Evolutionary conservation across 1,140 invertebrate genomes (phyloP), one percentile per base, ranked within the genome.

Genomic region (Mycetomoellerius zeteki): DNA sequence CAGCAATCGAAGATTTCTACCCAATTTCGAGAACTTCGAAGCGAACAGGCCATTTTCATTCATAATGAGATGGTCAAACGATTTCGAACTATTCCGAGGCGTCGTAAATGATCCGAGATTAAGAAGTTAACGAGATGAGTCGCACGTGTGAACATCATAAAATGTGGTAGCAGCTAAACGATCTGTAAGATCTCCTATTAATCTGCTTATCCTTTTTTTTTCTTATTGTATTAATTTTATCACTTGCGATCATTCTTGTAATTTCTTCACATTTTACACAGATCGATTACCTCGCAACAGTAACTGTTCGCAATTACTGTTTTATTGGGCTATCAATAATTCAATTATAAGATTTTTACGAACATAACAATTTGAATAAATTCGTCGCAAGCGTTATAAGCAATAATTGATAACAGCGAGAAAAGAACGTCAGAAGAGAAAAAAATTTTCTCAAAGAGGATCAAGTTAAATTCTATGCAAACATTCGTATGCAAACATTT

Each of bases 41-140:
- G 88, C 30, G 19, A 76, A 89, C 81, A 88, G 65, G 43, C 69
- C 86, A 14, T 88, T 91, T 47, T 60, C 72, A 8, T 89, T 54
- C 33, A 47, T 71, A 47, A 33, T 88, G 12, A 54, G 24, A 60
- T 43, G 21, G n/a, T 60, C 54, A 56, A 86, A 62, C 43, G 30
- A 71, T 47, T 8, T 82, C 27, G 54, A 82, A 43, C 10, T 73
- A 52, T 52, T 86, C 21, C 33, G 37, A 73, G 65, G 67, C 54
- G 5, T 50, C n/a, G 24, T 86, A 19, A 19, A 62, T 58, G 37
- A 85, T 50, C 56, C 37, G 24, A 64, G 3, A 21, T 65, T 65
- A 65, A 37, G 30, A 73, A 85, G 43, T 85, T 85, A 85, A 85
- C 19, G 24, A 62, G 47, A 50, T 30, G 24, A 43, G 21, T 62